Evolutionary conservation across 92 coral and sea anemone species (phyloP).

Genomic region (Zoanthus sociatus): DNA sequence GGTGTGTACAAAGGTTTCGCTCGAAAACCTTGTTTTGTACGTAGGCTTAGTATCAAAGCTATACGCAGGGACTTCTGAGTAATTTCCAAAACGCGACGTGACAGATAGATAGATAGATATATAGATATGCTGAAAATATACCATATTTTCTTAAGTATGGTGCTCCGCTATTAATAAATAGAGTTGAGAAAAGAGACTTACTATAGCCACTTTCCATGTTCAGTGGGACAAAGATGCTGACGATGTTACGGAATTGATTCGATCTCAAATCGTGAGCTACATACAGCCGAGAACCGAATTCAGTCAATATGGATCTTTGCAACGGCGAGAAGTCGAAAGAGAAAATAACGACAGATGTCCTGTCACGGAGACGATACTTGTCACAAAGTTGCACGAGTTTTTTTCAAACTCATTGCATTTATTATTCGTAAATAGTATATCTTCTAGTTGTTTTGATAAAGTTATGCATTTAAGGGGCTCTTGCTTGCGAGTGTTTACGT

Average conservation of each 20-base stretch:
- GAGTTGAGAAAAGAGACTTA: neutral
- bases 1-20: no score
- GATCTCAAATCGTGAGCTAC: conserved; percentile 69
- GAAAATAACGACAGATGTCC: conserved; percentile 44
- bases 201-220: conserved; percentile 44
- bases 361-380: conserved; percentile 68
- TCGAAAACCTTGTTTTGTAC: no score
- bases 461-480: conserved; percentile 70
- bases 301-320: conserved; percentile 71
- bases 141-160: no score
- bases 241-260: conserved; percentile 46
- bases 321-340: conserved; percentile 55
- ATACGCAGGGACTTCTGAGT: no score
- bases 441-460: neutral
- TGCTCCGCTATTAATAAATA: no score
- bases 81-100: no score
- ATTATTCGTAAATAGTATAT: neutral
- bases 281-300: conserved; percentile 68
- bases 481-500: conserved; percentile 83
- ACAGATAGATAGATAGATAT: no score
- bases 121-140: no score
- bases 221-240: conserved; percentile 35
- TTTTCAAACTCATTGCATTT: conserved; percentile 15
- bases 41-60: no score
- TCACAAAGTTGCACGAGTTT: conserved; percentile 36